These are phyloP conservation scores for Leucophenga varia DNA, from an alignment of 1,140 invertebrate species.

Conservation along the genomic window DNA sequence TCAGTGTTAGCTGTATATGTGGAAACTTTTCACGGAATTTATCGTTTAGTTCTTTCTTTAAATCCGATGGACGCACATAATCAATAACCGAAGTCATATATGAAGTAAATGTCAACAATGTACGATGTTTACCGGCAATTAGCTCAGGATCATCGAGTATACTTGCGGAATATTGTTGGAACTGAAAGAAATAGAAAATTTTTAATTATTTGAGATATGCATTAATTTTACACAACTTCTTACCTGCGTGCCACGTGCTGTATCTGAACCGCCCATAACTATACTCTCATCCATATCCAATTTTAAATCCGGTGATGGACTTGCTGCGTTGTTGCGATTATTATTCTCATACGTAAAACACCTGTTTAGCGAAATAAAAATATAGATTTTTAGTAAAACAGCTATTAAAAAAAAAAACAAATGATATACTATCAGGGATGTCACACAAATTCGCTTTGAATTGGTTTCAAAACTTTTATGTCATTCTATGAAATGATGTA, in stretches of 20 bases:
- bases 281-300: conserved; percentile 52
- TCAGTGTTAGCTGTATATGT: conserved; percentile 91
- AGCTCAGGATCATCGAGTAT: conserved; percentile 93
- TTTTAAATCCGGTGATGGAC: conserved; percentile 49
- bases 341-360: conserved; percentile 78
- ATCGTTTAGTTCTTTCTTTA: conserved; percentile 97
- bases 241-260: conserved; percentile 28
- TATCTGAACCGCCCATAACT: conserved; percentile 25
- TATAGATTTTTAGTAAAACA: too few relatives aligned
- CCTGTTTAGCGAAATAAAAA: too few relatives aligned
- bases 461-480: too few relatives aligned
- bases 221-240: conserved; percentile 5
- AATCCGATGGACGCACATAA: conserved; percentile 92
- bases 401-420: too few relatives aligned
- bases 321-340: conserved; percentile 53
- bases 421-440: too few relatives aligned
- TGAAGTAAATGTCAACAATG: conserved; percentile 90
- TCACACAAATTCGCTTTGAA: too few relatives aligned
- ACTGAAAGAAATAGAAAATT: conserved; percentile 20
- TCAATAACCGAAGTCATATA: conserved; percentile 97
- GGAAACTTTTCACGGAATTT: conserved; percentile 96
- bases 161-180: conserved; percentile 77
- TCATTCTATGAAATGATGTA: too few relatives aligned
- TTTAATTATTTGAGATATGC: neutral
- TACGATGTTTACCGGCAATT: conserved; percentile 92